Conservation (phyloP, 92 coral and sea anemone species). For the Plumapathes pennacea region DNA sequence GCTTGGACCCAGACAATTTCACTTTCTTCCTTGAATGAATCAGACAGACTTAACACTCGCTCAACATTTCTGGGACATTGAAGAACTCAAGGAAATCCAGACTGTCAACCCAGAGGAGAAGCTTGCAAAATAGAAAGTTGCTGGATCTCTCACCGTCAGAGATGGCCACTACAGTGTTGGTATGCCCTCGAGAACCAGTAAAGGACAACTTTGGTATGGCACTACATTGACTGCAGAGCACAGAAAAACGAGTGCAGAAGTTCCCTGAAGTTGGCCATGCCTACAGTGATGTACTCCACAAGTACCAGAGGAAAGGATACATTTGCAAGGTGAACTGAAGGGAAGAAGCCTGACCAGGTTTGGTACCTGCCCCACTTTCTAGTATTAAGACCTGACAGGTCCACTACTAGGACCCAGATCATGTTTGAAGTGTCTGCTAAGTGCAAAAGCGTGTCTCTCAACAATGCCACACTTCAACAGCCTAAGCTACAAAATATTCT, state of each 20-base stretch:
- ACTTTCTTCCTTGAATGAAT: conserved; percentile 4
- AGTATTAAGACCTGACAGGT: too few species aligned
- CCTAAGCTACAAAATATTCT: too few species aligned
- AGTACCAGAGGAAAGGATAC: conserved; percentile 11
- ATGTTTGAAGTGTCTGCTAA: too few species aligned
- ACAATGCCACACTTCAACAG: too few species aligned
- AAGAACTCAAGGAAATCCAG: neutral
- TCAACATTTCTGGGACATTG: conserved; percentile 46
- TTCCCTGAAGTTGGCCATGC: conserved; percentile 6
- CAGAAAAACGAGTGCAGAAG: conserved; percentile 32
- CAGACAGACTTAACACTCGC: too few species aligned
- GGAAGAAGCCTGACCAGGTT: too few species aligned
- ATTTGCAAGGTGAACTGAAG: too few species aligned
- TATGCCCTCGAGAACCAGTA: conserved; percentile 15
- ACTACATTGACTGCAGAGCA: conserved; percentile 24
- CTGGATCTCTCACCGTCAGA: conserved; percentile 7
- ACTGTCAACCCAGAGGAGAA: conserved; percentile 11
- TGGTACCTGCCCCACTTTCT: too few species aligned
- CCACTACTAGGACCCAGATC: too few species aligned
- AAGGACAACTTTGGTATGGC: conserved; percentile 25
- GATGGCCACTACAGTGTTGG: conserved; percentile 15
- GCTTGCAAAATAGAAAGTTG: conserved; percentile 2
- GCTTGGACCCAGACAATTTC: neutral
- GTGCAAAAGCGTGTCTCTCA: too few species aligned
- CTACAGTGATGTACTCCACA: conserved; percentile 2